Percentiles rank a stretch among this genome's conserved stretches.
phyloP scores from a whole-genome alignment of 2,113 vertebrate genomes.

The Cisticola juncidis region DNA sequence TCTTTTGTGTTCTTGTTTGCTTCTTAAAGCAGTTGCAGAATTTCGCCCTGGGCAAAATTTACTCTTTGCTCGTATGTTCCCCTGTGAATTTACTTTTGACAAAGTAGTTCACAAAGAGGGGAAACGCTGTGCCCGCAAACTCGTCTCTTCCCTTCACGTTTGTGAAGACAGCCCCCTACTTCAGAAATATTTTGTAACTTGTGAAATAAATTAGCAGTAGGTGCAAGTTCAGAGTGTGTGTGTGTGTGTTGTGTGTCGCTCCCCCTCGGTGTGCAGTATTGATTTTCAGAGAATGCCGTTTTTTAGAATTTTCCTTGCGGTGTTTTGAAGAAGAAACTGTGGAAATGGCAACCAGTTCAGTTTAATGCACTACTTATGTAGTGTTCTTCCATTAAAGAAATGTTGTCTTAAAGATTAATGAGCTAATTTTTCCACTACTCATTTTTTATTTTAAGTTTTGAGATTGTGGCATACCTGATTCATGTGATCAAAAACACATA shows the following conservation, averaged over 20 bases:
- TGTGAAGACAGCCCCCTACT: conserved; percentile 62
- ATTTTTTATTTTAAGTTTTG: conserved; percentile 17
- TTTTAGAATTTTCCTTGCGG: background rate
- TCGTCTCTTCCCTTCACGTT: conserved; percentile 34
- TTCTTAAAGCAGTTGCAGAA: conserved; percentile 80
- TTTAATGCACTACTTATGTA: background rate
- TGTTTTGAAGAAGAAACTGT: conserved; percentile 20
- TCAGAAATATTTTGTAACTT: conserved; percentile 64
- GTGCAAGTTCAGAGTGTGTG: background rate
- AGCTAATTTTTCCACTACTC: conserved; percentile 49
- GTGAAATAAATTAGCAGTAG: conserved; percentile 64
- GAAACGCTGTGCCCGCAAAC: conserved; percentile 17
- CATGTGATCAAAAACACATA: conserved; percentile 42
- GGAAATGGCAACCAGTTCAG: background rate
- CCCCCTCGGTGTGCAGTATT: background rate
- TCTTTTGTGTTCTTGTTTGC: conserved; percentile 78
- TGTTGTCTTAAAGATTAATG: conserved; percentile 60
- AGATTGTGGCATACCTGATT: conserved; percentile 43
- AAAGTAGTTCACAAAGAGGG: conserved; percentile 62
- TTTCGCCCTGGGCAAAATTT: conserved; percentile 77
- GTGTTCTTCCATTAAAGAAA: conserved; percentile 28
- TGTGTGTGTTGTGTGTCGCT: background rate
- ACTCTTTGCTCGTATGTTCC: conserved; percentile 71
- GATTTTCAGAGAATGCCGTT: background rate
- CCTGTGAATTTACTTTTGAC: conserved; percentile 74